phyloP scores from a whole-genome alignment of 2,797 vertebrate species.

The Numenius phaeopus region DNA sequence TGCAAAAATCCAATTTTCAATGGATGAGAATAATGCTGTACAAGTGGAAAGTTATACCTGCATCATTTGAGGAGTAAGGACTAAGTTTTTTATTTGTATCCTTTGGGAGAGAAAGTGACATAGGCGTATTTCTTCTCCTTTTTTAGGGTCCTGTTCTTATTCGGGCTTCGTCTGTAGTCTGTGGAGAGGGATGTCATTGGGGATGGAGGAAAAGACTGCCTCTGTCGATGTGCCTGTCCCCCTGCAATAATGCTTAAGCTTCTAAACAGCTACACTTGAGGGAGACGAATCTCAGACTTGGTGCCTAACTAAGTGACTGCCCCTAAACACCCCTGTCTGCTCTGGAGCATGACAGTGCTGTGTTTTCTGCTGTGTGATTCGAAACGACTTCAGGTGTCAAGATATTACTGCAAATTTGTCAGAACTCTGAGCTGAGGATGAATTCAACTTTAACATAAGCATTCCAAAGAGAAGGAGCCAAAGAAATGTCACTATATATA shows the following conservation, averaged over 20 bases:
- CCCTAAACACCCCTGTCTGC: not conserved
- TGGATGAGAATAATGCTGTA: not conserved
- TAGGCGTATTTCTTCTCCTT: not conserved
- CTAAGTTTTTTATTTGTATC: not conserved
- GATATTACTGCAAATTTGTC: not conserved
- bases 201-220: not conserved
- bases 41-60: not conserved
- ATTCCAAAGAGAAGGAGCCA: not conserved
- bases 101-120: not conserved
- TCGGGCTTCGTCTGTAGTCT: not conserved
- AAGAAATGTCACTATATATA: not conserved
- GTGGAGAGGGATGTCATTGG: not conserved
- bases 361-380: not conserved
- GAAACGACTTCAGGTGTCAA: not conserved
- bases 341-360: not conserved
- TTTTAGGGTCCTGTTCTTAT: not conserved
- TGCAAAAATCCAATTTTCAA: not conserved
- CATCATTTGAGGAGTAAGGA: not conserved
- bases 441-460: not conserved
- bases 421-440: not conserved
- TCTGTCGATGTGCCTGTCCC: not conserved
- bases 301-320: not conserved
- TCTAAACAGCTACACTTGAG: fast-evolving
- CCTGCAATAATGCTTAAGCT: not conserved
- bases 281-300: not conserved